Evolutionary conservation across 2,113 vertebrate species (phyloP).

Genomic region (Rhegmatorhina hoffmannsi): DNA sequence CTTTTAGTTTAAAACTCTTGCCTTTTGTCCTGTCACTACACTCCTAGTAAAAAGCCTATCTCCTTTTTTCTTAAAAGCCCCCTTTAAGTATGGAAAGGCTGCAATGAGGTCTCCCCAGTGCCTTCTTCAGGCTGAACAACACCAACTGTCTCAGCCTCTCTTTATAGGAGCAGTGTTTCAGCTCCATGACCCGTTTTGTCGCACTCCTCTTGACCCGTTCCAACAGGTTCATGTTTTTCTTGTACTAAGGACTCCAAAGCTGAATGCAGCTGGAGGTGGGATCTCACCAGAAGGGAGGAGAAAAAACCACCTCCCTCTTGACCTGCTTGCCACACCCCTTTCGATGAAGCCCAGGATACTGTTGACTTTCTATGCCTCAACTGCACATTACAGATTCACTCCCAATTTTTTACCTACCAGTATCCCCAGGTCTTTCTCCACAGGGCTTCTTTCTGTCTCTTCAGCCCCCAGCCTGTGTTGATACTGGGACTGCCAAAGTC

Average conservation of each 20-base stretch:
- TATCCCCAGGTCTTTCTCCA: not conserved
- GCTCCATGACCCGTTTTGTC: not conserved
- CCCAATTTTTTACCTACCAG: not conserved
- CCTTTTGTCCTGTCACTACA: not conserved
- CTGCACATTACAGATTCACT: accelerated
- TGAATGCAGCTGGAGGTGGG: not conserved
- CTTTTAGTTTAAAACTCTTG: not conserved
- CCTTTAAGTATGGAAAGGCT: not conserved
- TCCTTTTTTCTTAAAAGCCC: not conserved
- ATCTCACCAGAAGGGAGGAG: not conserved
- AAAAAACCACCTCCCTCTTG: not conserved
- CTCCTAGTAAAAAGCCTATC: not conserved
- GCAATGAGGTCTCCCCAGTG: not conserved
- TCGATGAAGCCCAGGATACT: not conserved
- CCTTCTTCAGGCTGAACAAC: not conserved
- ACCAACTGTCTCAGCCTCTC: not conserved
- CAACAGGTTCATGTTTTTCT: not conserved
- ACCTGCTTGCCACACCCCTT: not conserved
- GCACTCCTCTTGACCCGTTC: not conserved
- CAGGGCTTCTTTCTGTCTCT: not conserved
- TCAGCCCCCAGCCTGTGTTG: not conserved
- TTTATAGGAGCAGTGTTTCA: not conserved
- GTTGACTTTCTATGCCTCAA: not conserved
- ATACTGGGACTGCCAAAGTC: not conserved
- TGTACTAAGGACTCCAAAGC: not conserved